Conservation (phyloP, 1,140 invertebrate genomes). For the Calephelis virginiensis region DNA sequence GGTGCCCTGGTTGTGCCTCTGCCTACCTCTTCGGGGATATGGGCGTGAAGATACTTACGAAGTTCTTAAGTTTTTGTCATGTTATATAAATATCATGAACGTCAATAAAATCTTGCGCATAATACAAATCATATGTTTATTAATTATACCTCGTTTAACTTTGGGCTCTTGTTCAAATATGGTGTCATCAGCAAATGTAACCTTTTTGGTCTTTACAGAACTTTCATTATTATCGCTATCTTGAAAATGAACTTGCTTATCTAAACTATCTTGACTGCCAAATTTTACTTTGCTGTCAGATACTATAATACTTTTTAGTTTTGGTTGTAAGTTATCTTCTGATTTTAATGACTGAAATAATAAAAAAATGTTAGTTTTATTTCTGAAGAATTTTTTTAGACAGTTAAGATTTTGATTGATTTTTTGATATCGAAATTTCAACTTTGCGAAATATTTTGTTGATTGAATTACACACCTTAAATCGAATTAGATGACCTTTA, state of each 20-base stretch:
- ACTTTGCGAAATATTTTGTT: too few species aligned
- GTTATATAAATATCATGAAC: too few species aligned
- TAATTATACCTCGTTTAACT: conserved; percentile 47
- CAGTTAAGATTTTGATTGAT: too few species aligned
- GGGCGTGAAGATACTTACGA: too few species aligned
- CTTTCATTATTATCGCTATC: conserved; percentile 46
- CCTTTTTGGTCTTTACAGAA: conserved; percentile 52
- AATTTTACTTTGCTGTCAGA: conserved; percentile 41
- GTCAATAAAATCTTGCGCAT: too few species aligned
- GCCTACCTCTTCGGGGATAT: too few species aligned
- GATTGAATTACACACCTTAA: too few species aligned
- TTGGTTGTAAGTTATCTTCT: conserved; percentile 44
- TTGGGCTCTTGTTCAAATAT: conserved; percentile 55
- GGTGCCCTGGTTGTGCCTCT: too few species aligned
- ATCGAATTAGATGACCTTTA: too few species aligned
- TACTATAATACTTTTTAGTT: conserved; percentile 62
- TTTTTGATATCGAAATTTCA: too few species aligned
- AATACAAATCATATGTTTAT: not conserved
- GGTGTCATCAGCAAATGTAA: conserved; percentile 63
- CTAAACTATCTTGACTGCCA: conserved; percentile 61
- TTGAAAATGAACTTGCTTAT: conserved; percentile 60
- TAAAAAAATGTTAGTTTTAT: not conserved
- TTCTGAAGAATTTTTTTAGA: not conserved
- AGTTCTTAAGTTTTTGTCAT: too few species aligned
- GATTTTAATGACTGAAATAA: conserved; percentile 50